phyloP scores from a whole-genome alignment of 1,140 invertebrate species.

The Varroa destructor region DNA sequence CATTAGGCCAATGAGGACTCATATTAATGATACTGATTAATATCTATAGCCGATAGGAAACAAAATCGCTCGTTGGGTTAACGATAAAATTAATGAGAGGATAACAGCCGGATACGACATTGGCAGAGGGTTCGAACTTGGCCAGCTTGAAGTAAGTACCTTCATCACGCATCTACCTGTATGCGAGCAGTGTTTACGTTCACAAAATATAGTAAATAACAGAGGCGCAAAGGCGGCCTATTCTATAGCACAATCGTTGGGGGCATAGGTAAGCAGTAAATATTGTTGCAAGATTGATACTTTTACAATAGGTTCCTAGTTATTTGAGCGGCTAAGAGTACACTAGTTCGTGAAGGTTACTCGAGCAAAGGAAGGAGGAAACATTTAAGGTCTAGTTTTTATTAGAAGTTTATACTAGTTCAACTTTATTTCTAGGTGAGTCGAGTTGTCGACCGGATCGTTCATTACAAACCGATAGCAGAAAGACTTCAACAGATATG shows the following conservation, averaged over 20 bases:
- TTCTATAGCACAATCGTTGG: too few relatives aligned
- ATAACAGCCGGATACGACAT: conserved; percentile 40
- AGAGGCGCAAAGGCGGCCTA: conserved; percentile 34
- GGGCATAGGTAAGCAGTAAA: too few relatives aligned
- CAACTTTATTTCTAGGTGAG: conserved; percentile 1
- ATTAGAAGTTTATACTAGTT: too few relatives aligned
- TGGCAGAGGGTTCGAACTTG: conserved; percentile 39
- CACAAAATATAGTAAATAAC: conserved; percentile 38
- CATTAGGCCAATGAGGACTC: too few relatives aligned
- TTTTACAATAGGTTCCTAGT: too few relatives aligned
- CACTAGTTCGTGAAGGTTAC: too few relatives aligned
- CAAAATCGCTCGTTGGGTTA: conserved; percentile 36
- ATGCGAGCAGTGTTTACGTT: conserved; percentile 35
- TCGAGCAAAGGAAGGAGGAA: too few relatives aligned
- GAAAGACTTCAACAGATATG: conserved; percentile 33
- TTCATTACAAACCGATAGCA: conserved; percentile 38
- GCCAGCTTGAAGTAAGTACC: conserved; percentile 39
- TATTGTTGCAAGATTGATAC: too few relatives aligned
- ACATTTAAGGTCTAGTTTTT: too few relatives aligned
- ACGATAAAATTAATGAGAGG: conserved; percentile 37
- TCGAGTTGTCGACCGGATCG: conserved; percentile 39
- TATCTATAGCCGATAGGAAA: conserved; percentile 36
- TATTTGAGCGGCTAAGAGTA: too few relatives aligned
- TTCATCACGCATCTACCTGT: not conserved
- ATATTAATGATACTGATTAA: too few relatives aligned